A percentile compares a stretch with the other conserved stretches of the same genome.
Conservation (phyloP, 2,797 vertebrate species). For the Parotocinclus haroldoi region DNA sequence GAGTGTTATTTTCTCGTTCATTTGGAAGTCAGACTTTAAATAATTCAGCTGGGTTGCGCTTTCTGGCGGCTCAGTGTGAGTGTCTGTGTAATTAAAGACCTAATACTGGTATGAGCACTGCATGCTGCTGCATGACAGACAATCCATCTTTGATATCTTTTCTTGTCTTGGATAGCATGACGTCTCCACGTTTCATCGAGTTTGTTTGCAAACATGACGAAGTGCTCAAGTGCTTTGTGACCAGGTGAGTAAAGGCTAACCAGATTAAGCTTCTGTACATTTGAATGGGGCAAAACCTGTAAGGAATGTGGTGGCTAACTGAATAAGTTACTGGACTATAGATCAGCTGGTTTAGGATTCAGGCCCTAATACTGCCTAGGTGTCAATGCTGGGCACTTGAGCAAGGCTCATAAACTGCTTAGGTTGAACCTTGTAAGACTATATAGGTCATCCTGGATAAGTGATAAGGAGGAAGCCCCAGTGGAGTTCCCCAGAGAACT, state of each 20-base stretch:
- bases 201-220: conserved; percentile 98
- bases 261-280: too few relatives aligned
- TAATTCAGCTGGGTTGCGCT: conserved; percentile 27
- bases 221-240: conserved; percentile 97
- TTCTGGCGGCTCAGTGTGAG: conserved; percentile 12
- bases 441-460: too few relatives aligned
- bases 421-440: too few relatives aligned
- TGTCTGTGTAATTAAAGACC: conserved; percentile 25
- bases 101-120: conserved; percentile 4
- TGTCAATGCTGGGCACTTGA: too few relatives aligned
- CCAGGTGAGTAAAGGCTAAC: conserved; percentile 73
- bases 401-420: too few relatives aligned
- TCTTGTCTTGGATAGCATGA: conserved; percentile 77
- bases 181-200: conserved; percentile 95
- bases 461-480: too few relatives aligned
- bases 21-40: conserved; percentile 36
- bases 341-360: too few relatives aligned
- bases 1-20: conserved; percentile 18
- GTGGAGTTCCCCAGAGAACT: too few relatives aligned
- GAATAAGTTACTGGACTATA: too few relatives aligned
- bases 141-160: conserved; percentile 11
- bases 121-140: neutral
- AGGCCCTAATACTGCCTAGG: too few relatives aligned
- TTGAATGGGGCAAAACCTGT: too few relatives aligned
- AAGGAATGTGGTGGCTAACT: too few relatives aligned